These are phyloP conservation scores for Amphipyra tragopoginis DNA, from an alignment of 2,888 invertebrate species.

Conservation along the genomic window DNA sequence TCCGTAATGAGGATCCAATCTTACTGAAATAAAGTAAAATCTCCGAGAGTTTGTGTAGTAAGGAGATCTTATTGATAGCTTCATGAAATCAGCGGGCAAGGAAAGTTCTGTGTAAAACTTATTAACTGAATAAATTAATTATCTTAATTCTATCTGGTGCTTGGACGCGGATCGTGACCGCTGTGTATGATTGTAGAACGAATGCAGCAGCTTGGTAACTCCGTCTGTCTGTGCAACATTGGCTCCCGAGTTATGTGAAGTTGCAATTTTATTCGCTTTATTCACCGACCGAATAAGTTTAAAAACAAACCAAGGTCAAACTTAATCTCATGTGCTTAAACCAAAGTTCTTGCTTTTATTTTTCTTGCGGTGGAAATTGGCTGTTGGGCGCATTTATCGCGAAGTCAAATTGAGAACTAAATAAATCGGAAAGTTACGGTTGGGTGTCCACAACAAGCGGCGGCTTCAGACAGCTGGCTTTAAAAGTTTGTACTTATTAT, in stretches of 20 bases:
- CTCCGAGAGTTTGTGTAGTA: not conserved
- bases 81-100: not conserved
- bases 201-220: not conserved
- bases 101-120: slow-evolving; percentile 3
- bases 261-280: not conserved
- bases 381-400: slow-evolving; percentile 3
- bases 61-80: not conserved
- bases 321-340: no score
- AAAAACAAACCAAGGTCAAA: no score
- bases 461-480: not conserved
- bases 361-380: slow-evolving; percentile 6
- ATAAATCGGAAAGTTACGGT: slow-evolving; percentile 16
- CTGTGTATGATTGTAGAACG: not conserved
- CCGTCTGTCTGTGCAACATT: not conserved
- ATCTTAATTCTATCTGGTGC: slow-evolving; percentile 11
- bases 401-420: slow-evolving; percentile 11
- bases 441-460: not conserved
- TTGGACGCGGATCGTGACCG: slow-evolving; percentile 1
- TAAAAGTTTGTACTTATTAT: slow-evolving; percentile 9
- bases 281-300: no score
- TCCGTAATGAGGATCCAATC: not conserved
- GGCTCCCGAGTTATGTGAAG: not conserved
- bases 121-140: slow-evolving; percentile 10
- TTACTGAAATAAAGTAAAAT: not conserved
- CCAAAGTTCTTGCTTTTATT: slow-evolving; percentile 3